Evolutionary conservation across 2,888 invertebrate species (phyloP).

Genomic region (Patella ulyssiponensis): DNA sequence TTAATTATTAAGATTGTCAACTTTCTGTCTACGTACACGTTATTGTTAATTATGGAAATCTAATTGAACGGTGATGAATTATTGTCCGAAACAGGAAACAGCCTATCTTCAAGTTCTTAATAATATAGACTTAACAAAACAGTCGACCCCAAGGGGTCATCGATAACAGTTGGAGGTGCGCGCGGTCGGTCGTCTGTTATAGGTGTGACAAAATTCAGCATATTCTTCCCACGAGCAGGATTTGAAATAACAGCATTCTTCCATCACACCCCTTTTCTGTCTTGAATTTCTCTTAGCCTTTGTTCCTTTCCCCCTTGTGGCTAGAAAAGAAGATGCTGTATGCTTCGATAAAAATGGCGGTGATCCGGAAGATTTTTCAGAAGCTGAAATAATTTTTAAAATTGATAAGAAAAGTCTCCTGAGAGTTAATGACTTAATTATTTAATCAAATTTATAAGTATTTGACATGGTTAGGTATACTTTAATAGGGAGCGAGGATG

Average conservation of each 20-base stretch:
- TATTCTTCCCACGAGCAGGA: constrained; percentile 50
- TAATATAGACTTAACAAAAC: too few relatives aligned
- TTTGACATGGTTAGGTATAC: neutral
- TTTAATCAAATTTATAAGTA: neutral
- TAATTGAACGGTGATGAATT: too few relatives aligned
- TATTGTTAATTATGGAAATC: too few relatives aligned
- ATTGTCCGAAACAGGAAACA: too few relatives aligned
- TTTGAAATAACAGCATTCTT: constrained; percentile 47
- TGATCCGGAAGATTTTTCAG: neutral
- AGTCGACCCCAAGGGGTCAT: constrained; percentile 17
- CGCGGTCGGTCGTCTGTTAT: constrained; percentile 31
- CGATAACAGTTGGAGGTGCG: constrained; percentile 28
- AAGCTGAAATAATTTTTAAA: neutral
- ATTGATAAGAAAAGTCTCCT: too few relatives aligned
- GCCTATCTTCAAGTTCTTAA: too few relatives aligned
- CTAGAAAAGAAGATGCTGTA: constrained; percentile 25
- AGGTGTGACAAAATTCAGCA: constrained; percentile 44
- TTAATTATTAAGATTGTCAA: too few relatives aligned
- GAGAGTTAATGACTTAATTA: too few relatives aligned
- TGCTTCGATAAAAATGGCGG: constrained; percentile 28
- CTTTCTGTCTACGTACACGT: too few relatives aligned
- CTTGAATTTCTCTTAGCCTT: neutral
- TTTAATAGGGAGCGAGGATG: neutral
- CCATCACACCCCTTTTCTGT: constrained; percentile 38
- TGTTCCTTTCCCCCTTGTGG: neutral